phyloP scores from a whole-genome alignment of 2,113 vertebrate genomes.

The Nibea coibor region DNA sequence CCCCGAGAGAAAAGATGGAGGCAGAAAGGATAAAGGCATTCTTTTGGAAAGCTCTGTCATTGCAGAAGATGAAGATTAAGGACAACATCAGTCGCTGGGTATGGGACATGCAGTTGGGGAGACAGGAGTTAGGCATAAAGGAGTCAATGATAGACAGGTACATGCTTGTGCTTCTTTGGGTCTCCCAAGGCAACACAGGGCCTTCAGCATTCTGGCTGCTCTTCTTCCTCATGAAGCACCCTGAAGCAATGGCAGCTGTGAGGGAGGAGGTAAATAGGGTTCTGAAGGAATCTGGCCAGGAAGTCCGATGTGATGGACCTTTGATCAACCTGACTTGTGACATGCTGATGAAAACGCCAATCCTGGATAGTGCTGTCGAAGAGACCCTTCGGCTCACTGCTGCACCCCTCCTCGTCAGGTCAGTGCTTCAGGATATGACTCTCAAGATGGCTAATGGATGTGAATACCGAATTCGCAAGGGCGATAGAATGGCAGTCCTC shows the following conservation, averaged over 20 bases:
- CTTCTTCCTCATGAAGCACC: constrained; percentile 81
- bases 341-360: constrained; percentile 59
- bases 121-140: constrained; percentile 61
- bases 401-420: constrained; percentile 83
- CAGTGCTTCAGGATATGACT: constrained; percentile 78
- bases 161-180: constrained; percentile 83
- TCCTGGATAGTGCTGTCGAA: constrained; percentile 90
- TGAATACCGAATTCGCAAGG: constrained; percentile 82
- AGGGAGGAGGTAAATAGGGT: constrained; percentile 82
- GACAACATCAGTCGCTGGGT: constrained; percentile 90
- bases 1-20: too few species aligned
- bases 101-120: constrained; percentile 73
- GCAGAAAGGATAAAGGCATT: constrained; percentile 74
- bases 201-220: constrained; percentile 76
- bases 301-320: constrained; percentile 63
- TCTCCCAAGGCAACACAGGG: constrained; percentile 91
- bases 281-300: constrained; percentile 73
- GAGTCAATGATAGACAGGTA: constrained; percentile 77
- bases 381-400: constrained; percentile 82
- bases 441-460: constrained; percentile 80
- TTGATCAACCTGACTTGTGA: constrained; percentile 43
- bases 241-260: constrained; percentile 88
- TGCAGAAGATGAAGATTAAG: constrained; percentile 74
- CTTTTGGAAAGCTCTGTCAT: constrained; percentile 85
- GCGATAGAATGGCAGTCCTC: constrained; percentile 88